Evolutionary conservation across 2,888 invertebrate genomes (phyloP), one percentile per base, ranked within the genome.

Genomic region (Venusia cambrica): DNA sequence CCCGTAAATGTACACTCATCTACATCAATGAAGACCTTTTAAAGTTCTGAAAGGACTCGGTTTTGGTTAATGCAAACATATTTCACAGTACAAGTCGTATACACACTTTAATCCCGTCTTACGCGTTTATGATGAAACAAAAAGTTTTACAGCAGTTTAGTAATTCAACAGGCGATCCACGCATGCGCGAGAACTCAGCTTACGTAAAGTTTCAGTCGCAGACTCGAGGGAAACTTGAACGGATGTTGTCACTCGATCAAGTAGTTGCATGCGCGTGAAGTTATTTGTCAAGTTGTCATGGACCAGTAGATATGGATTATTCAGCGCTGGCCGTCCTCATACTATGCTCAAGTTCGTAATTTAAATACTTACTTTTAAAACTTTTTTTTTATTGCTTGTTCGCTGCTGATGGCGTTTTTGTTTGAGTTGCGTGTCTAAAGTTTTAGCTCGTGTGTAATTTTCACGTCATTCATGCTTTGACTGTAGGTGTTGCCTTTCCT

Each of bases 261-360:
- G 5, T 25, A 18, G 47, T 48, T 42, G 40, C 43, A 31, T 26
- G 36, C 29, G 17, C 30, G 28, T 36, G 34, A 34, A n/a, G n/a
- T n/a, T n/a, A n/a, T 41, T 25, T 49, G 51, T 37, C 51, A 27
- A 35, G 36, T 39, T 48, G 37, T 48, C 35, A 54, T 49, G 56
- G 42, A 24, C 40, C 44, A 52, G 38, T 22, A 43, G 61, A 45
- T 48, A 81, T 81, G 83, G 62, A 75, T 65, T 72, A 65, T 61
- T 62, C 75, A 33, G 61, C 58, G 42, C 64, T 79, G 47, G 68
- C 75, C 67, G 51, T 80, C 40, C 67, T 79, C 38, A 64, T 81
- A 57, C 51, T 80, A 48, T 74, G 71, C 54, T 66, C 78, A 58
- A 80, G 81, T 83, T 67, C 41, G 79, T 79, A 78, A 70, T 54